Evolutionary conservation across 2,888 invertebrate genomes (phyloP), one percentile per base, ranked within the genome.

Genomic region (Emesis furor): DNA sequence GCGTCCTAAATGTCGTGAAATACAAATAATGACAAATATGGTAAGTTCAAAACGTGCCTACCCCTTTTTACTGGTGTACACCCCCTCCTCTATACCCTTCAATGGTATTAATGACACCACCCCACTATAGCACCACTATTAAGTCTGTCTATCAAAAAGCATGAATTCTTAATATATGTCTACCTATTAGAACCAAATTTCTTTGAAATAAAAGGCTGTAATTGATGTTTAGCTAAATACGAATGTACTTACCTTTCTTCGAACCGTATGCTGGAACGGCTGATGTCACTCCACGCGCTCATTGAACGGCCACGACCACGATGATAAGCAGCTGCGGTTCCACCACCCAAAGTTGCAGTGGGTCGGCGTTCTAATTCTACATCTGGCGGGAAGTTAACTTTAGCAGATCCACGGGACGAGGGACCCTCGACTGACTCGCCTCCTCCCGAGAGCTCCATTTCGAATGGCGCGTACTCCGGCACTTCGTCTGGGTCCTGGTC

Each of bases 211-310:
- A 46, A 3, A 12, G 12, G 46, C 46, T 46, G 14, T 46, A 46
- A 14, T 46, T 14, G 0, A 46, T 46, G 46, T 46, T 4, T 46
- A 46, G 14, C 46, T 62, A 32, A 30, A 30, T 24, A 62, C 24
- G 12, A 30, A 32, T 30, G 6, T 42, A 94, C 95, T 93, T 74
- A 98, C 98, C 98, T 98, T 93, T 98, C 98, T 88, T 98, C 98
- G 91, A 98, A 97, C 91, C 98, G 97, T 97, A 98, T 98, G 93
- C 98, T 98, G 88, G 98, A 98, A 79, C 98, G 97, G 91, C 98
- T 98, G 92, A 98, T 98, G 92, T 98, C 98, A 91, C 98, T 98
- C 98, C 98, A 98, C 59, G 98, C 98, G 92, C 98, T 98, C 98
- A 98, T 98, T 87, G 98, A 98, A 55, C 98, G 97, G 2, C 98